Percentiles rank a stretch among this genome's conserved stretches.
These are phyloP conservation scores for Phycodurus eques DNA, from an alignment of 2,113 vertebrate genomes.

Conservation along the genomic window DNA sequence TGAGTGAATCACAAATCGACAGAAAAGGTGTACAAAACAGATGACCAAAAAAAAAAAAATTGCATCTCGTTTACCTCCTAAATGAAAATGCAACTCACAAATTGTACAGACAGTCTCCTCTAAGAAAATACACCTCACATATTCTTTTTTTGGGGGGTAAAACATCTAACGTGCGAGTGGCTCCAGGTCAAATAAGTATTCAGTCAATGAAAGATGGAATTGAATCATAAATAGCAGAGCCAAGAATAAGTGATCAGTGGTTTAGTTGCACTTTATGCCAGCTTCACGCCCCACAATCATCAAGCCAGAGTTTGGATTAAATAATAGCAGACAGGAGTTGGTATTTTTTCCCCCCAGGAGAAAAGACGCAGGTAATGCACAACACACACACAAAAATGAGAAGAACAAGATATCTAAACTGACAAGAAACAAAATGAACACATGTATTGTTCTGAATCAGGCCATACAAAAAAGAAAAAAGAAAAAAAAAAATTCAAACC, in stretches of 20 bases:
- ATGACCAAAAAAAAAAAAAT: constrained; percentile 53
- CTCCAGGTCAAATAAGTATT: not conserved
- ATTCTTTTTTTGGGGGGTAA: not conserved
- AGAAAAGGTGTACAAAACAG: constrained; percentile 27
- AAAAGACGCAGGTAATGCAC: constrained; percentile 41
- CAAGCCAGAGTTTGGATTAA: constrained; percentile 12
- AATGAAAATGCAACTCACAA: constrained; percentile 15
- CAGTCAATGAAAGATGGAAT: not conserved
- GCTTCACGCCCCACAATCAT: constrained; percentile 26
- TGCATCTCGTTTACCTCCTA: constrained; percentile 51
- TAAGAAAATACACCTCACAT: constrained; percentile 36
- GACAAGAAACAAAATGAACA: constrained; percentile 27
- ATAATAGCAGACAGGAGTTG: not conserved
- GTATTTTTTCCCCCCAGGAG: constrained; percentile 13
- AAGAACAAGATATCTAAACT: constrained; percentile 17
- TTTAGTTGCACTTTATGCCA: constrained; percentile 32
- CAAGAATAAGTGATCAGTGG: constrained; percentile 22
- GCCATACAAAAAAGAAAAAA: constrained; percentile 20
- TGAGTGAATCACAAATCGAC: constrained; percentile 43
- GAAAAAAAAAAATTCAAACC: constrained; percentile 36
- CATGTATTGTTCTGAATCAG: constrained; percentile 38
- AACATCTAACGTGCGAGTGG: not conserved
- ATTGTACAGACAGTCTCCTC: constrained; percentile 46
- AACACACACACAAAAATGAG: constrained; percentile 14
- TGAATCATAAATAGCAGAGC: not conserved